Percentiles rank a stretch among this genome's conserved stretches.
Conservation (phyloP, 2,888 invertebrate species). For the Chesias legatella region DNA sequence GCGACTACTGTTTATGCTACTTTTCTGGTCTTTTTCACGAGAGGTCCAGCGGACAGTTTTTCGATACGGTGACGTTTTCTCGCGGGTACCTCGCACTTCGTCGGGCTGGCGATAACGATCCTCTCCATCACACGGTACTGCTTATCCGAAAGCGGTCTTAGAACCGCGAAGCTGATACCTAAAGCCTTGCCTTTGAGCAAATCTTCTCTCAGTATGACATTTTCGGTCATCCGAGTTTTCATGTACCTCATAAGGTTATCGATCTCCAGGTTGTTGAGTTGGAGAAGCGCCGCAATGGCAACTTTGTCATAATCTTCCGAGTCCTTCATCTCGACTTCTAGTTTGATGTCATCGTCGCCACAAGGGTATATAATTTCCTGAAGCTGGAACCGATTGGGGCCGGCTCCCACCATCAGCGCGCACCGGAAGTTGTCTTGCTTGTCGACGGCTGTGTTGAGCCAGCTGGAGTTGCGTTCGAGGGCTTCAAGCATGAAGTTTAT, state of each 20-base stretch:
- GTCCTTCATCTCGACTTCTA: slow-evolving; percentile 63
- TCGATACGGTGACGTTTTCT: slow-evolving; percentile 57
- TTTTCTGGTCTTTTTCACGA: slow-evolving; percentile 53
- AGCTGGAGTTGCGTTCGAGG: slow-evolving; percentile 58
- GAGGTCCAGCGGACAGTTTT: slow-evolving; percentile 41
- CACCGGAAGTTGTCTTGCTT: slow-evolving; percentile 61
- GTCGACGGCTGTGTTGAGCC: slow-evolving; percentile 58
- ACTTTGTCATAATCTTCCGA: slow-evolving; percentile 69
- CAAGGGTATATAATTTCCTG: slow-evolving; percentile 66
- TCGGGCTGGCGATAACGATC: slow-evolving; percentile 49
- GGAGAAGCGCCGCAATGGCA: slow-evolving; percentile 61
- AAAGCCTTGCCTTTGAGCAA: slow-evolving; percentile 58
- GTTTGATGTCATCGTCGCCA: slow-evolving; percentile 48
- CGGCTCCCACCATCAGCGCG: slow-evolving; percentile 62
- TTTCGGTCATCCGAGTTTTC: slow-evolving; percentile 55
- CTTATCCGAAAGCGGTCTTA: slow-evolving; percentile 58
- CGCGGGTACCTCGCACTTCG: slow-evolving; percentile 40
- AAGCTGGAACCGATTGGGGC: slow-evolving; percentile 66
- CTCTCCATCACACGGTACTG: slow-evolving; percentile 64
- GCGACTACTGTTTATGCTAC: slow-evolving; percentile 27
- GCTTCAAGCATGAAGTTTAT: slow-evolving; percentile 57
- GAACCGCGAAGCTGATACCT: slow-evolving; percentile 59
- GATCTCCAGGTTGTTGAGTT: slow-evolving; percentile 50
- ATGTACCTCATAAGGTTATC: slow-evolving; percentile 56
- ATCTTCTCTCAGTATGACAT: slow-evolving; percentile 52